A percentile compares a stretch with the other conserved stretches of the same genome.
These are phyloP conservation scores for Drosophila insularis DNA, from an alignment of 1,140 invertebrate species.

Conservation along the genomic window DNA sequence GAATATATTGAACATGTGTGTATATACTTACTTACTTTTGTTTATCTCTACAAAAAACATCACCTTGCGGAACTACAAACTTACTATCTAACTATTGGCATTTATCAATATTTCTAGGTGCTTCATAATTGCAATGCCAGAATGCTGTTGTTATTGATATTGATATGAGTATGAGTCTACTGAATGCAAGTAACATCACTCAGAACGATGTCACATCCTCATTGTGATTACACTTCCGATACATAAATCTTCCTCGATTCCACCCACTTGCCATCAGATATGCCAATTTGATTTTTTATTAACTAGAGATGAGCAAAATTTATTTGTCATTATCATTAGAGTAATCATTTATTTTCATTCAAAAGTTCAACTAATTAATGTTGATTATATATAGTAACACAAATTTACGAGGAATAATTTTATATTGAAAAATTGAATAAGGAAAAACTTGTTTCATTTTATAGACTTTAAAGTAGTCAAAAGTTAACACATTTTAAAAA, in stretches of 20 bases:
- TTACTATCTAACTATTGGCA: slow-evolving; percentile 53
- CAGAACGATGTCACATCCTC: slow-evolving; percentile 53
- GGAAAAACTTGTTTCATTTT: too few relatives aligned
- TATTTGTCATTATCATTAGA: too few relatives aligned
- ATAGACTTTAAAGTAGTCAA: too few relatives aligned
- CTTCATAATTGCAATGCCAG: slow-evolving; percentile 41
- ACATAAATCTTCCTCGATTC: slow-evolving; percentile 58
- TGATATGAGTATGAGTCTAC: slow-evolving; percentile 24
- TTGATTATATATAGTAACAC: too few relatives aligned
- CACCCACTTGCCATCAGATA: neutral
- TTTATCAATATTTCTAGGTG: slow-evolving; percentile 44
- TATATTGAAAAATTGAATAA: too few relatives aligned
- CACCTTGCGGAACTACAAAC: slow-evolving; percentile 68
- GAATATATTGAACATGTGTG: too few relatives aligned
- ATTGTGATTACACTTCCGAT: slow-evolving; percentile 50
- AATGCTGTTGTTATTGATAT: slow-evolving; percentile 22
- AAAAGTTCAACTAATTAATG: neutral
- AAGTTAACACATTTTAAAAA: too few relatives aligned
- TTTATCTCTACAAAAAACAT: slow-evolving; percentile 41
- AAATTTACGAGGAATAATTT: too few relatives aligned
- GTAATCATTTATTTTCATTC: neutral
- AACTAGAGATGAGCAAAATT: slow-evolving; percentile 6
- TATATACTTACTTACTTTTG: slow-evolving; percentile 38
- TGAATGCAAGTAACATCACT: slow-evolving; percentile 45
- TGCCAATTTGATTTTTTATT: neutral